Percentiles rank a stretch among this genome's conserved stretches.
phyloP scores from a whole-genome alignment of 2,888 invertebrate species.

The Drosophila kanekoi region DNA sequence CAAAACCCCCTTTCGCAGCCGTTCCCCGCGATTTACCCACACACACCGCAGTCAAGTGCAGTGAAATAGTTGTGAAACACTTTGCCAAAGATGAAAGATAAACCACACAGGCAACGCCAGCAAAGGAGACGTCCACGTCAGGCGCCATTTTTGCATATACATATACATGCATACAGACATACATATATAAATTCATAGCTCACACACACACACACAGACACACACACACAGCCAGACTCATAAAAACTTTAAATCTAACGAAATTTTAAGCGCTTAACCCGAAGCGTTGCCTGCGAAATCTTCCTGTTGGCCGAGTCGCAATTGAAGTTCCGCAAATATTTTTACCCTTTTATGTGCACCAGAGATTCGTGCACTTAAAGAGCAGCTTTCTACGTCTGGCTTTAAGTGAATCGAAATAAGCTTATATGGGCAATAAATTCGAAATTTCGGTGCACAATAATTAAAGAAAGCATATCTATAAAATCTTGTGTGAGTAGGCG shows the following conservation, averaged over 20 bases:
- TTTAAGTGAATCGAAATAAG: too few species aligned
- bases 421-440: too few species aligned
- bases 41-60: conserved; percentile 68
- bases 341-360: not conserved
- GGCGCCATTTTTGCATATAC: conserved; percentile 51
- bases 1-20: not conserved
- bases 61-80: conserved; percentile 80
- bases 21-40: not conserved
- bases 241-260: conserved; percentile 29
- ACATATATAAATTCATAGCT: not conserved
- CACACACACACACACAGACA: not conserved
- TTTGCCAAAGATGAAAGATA: conserved; percentile 82
- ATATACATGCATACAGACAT: not conserved
- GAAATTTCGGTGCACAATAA: too few species aligned
- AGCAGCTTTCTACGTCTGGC: too few species aligned
- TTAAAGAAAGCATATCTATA: too few species aligned
- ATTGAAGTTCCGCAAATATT: conserved; percentile 22
- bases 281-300: conserved; percentile 10
- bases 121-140: conserved; percentile 48
- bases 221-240: not conserved
- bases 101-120: conserved; percentile 52
- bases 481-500: too few species aligned
- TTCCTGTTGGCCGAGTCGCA: conserved; percentile 24
- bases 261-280: conserved; percentile 45
- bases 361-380: conserved; percentile 1